These are phyloP conservation scores for Huso huso DNA, from an alignment of 2,797 vertebrate species.

Conservation along the genomic window DNA sequence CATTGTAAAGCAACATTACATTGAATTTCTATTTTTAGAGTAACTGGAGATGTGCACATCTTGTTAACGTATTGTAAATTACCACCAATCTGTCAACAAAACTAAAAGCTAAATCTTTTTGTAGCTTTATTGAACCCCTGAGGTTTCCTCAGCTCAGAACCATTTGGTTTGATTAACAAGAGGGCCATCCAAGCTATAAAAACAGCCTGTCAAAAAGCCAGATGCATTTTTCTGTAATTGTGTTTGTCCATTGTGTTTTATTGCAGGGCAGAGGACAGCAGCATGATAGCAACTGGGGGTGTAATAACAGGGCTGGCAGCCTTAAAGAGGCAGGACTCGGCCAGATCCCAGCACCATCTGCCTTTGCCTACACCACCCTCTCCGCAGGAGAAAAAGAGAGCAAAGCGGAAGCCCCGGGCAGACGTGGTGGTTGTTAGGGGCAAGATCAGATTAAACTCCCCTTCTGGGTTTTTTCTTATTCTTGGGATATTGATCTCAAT, in stretches of 20 bases:
- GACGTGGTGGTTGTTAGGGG: constrained; percentile 92
- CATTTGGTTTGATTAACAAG: constrained; percentile 10
- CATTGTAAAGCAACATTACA: too few species aligned
- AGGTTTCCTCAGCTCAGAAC: constrained; percentile 10
- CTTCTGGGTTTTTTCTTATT: constrained; percentile 89
- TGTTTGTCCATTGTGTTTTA: constrained; percentile 24
- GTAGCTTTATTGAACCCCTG: neutral
- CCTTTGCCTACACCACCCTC: constrained; percentile 44
- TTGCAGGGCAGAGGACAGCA: constrained; percentile 39
- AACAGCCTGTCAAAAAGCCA: constrained; percentile 3
- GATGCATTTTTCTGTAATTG: constrained; percentile 1
- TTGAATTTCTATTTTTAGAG: too few species aligned
- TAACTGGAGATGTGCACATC: too few species aligned
- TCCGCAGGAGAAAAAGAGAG: constrained; percentile 61
- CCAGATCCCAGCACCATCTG: constrained; percentile 81
- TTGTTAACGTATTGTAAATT: too few species aligned
- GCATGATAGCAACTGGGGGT: constrained; percentile 93
- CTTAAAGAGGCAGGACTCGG: constrained; percentile 91
- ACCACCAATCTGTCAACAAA: neutral
- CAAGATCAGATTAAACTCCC: constrained; percentile 85
- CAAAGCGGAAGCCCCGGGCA: constrained; percentile 71
- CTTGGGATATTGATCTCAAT: constrained; percentile 81
- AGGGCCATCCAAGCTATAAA: neutral
- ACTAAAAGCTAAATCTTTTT: constrained; percentile 6
- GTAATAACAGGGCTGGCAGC: constrained; percentile 95